Conservation (phyloP, 53 echinoderm and acorn worm species). For the Actinopyga echinites region DNA sequence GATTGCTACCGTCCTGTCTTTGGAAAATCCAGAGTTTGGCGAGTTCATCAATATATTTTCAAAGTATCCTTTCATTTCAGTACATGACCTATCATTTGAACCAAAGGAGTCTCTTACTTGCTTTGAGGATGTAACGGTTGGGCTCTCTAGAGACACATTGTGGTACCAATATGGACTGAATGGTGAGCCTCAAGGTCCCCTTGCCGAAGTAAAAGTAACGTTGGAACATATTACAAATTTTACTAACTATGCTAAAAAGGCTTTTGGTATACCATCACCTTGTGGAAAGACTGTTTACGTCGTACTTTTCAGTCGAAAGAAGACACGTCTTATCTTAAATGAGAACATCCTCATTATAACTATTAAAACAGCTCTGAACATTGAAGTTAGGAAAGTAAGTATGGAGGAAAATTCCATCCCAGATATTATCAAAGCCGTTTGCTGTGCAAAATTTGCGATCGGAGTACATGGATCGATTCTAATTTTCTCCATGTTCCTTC, state of each 20-base stretch:
- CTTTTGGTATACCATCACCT: no score
- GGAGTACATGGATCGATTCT: background rate
- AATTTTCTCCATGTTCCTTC: background rate
- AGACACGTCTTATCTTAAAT: conserved; percentile 67
- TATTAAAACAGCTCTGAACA: conserved; percentile 10
- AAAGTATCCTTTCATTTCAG: conserved; percentile 26
- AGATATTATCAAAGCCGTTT: conserved; percentile 24
- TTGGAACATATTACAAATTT: no score
- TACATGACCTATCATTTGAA: conserved; percentile 34
- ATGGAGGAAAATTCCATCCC: conserved; percentile 40
- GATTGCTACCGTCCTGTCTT: background rate
- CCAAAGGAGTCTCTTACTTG: conserved; percentile 33
- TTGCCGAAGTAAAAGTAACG: no score
- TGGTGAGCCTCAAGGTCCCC: conserved; percentile 54
- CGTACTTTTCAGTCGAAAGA: no score
- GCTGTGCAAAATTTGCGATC: background rate
- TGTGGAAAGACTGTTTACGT: no score
- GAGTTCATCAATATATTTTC: conserved; percentile 45
- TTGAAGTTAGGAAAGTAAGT: conserved; percentile 40
- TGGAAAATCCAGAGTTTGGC: conserved; percentile 19
- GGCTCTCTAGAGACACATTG: conserved; percentile 49
- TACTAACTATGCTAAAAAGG: no score
- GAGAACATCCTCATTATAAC: conserved; percentile 39
- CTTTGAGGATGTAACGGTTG: conserved; percentile 61
- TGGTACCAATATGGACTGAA: conserved; percentile 82